Percentiles rank a stretch among this genome's conserved stretches.
These are phyloP conservation scores for Hippocampus kuda DNA, from an alignment of 2,797 vertebrate genomes.

Conservation along the genomic window DNA sequence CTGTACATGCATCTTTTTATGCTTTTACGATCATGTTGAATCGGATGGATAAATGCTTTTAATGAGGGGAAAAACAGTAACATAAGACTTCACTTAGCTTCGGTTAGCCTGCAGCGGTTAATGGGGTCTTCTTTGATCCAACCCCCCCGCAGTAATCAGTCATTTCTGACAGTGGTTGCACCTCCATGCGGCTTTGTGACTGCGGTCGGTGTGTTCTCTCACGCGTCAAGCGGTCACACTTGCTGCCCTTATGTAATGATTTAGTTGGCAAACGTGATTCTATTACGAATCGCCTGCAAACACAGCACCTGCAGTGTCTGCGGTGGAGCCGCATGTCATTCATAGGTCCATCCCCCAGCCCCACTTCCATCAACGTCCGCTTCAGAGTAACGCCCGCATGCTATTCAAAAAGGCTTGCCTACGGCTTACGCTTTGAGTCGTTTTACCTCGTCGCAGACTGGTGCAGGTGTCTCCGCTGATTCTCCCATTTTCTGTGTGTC, in stretches of 20 bases:
- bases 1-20: neutral
- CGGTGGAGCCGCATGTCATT: neutral
- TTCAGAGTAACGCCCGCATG: neutral
- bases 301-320: neutral
- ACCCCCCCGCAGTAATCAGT: neutral
- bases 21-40: too few species aligned
- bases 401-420: neutral
- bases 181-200: neutral
- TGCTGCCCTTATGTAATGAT: neutral
- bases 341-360: neutral
- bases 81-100: neutral
- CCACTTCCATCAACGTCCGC: neutral
- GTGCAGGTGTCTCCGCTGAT: conserved; percentile 53
- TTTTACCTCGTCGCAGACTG: conserved; percentile 52
- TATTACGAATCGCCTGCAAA: neutral
- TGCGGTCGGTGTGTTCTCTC: neutral
- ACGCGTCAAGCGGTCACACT: neutral
- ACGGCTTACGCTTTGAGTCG: neutral
- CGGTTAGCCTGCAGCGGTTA: neutral
- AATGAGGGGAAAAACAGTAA: neutral
- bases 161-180: neutral
- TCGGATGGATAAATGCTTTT: too few species aligned
- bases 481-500: conserved; percentile 52
- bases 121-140: neutral
- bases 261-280: neutral